A percentile compares a stretch with the other conserved stretches of the same genome.
phyloP scores from a whole-genome alignment of 2,113 vertebrate species.

The Lagenorhynchus albirostris region DNA sequence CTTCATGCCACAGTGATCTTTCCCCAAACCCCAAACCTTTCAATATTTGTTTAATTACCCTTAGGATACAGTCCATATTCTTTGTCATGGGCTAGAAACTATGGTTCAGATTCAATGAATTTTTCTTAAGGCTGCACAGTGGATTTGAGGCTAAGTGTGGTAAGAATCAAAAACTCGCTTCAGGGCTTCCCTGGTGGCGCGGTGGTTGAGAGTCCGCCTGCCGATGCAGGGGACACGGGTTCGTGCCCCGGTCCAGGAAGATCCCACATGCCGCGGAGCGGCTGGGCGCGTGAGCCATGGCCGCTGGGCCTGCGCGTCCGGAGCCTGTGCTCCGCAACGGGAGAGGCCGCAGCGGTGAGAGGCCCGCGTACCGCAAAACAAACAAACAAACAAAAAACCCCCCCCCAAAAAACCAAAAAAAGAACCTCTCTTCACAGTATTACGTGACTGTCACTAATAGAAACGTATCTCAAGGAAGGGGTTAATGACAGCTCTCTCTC shows the following conservation, averaged over 20 bases:
- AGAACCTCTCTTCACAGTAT: neutral
- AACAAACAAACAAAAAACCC: too few species aligned
- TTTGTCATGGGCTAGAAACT: neutral
- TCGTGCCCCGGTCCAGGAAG: too few species aligned
- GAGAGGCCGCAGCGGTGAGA: too few species aligned
- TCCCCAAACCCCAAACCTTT: neutral
- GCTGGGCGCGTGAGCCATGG: too few species aligned
- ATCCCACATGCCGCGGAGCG: too few species aligned
- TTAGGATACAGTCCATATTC: neutral
- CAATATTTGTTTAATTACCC: neutral
- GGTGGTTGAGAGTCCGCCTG: too few species aligned
- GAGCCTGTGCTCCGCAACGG: too few species aligned
- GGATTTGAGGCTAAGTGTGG: neutral
- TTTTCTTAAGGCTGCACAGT: neutral
- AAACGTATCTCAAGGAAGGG: neutral
- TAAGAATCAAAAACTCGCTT: slow-evolving; percentile 5
- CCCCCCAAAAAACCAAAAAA: too few species aligned
- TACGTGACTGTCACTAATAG: neutral
- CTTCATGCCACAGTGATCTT: neutral
- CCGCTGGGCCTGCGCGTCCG: too few species aligned
- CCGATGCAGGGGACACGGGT: too few species aligned
- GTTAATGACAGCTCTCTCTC: neutral
- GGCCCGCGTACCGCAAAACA: too few species aligned
- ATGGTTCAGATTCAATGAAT: neutral
- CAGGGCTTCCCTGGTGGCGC: neutral